Base-by-base conservation (phyloP, 2,113 vertebrate species). In the Tiliqua scincoides region DNA sequence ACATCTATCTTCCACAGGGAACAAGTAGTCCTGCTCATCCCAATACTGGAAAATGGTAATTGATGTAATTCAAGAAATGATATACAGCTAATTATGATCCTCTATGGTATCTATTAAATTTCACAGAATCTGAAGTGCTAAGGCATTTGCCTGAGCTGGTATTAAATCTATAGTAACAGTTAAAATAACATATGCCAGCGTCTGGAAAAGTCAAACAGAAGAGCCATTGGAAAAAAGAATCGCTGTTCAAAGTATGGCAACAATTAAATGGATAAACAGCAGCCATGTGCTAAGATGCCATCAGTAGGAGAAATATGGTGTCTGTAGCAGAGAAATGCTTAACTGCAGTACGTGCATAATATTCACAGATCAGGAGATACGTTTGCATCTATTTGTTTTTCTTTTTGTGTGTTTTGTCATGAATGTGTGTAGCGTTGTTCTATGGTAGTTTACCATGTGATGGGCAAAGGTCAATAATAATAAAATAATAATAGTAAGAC, bases 11-110 rank as follows among this genome's bases (percentile, higher is more conserved):
- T 71, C 63, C 40, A 81, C 40, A 68, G n/a, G 20, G 48, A 82
- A 71, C 23, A 21, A 57, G 43, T 17, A 54, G 48, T 27, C n/a
- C 20, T 70, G 68, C 40, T 82, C 79, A 82, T 54, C 65, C 11
- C n/a, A 25, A 15, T 15, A 82, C 10, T 54, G 20, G 15, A 81
- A 32, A 7, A 79, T 62, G 11, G 30, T 70, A 57, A 70, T 57
- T 57, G 43, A 70, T 57, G 10, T 57, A 32, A 82, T 82, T 82
- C 54, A 82, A n/a, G n/a, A 71, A 82, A 82, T 71, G 48, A 82
- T 82, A 48, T 37, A 43, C 61, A 63, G 37, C 14, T 80, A 80
- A 67, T 79, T 79, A 79, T 79, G 32, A 70, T 25, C 30, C 5
- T 82, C n/a, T 37, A 43, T 54, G 23, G 25, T 35, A 11, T 70